These are phyloP conservation scores for Eueremaeus valkanovi DNA, from an alignment of 2,888 invertebrate species.

Conservation along the genomic window DNA sequence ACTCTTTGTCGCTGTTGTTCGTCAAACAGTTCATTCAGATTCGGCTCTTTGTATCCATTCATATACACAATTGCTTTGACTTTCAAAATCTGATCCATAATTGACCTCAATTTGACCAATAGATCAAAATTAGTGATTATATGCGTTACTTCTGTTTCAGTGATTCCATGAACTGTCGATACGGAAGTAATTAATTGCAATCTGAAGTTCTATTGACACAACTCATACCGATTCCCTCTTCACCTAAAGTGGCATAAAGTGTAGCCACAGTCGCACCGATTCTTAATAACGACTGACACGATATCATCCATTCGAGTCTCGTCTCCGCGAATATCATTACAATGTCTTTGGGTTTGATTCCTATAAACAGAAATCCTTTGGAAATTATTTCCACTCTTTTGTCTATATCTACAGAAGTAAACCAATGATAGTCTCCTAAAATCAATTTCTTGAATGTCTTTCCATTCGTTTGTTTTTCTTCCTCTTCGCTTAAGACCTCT, in stretches of 20 bases:
- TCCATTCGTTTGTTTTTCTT: constrained; percentile 90
- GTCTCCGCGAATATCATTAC: constrained; percentile 96
- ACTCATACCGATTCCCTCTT: constrained; percentile 76
- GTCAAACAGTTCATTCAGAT: background rate
- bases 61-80: constrained; percentile 62
- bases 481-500: constrained; percentile 83
- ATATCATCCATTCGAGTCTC: constrained; percentile 94
- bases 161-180: constrained; percentile 65
- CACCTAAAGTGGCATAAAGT: constrained; percentile 92
- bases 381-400: constrained; percentile 72
- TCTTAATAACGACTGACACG: constrained; percentile 92
- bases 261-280: constrained; percentile 74
- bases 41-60: constrained; percentile 45
- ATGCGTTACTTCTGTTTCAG: constrained; percentile 89
- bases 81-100: constrained; percentile 66
- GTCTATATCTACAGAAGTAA: constrained; percentile 72
- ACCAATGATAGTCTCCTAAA: constrained; percentile 90
- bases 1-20: constrained; percentile 39
- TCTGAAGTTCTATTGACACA: no score
- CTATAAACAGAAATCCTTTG: constrained; percentile 72
- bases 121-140: constrained; percentile 90
- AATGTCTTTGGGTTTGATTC: constrained; percentile 67
- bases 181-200: no score
- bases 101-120: constrained; percentile 70
- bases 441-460: constrained; percentile 93